These are phyloP conservation scores for Acanthosepion pharaonis DNA, from an alignment of 2,888 invertebrate species.

Conservation along the genomic window DNA sequence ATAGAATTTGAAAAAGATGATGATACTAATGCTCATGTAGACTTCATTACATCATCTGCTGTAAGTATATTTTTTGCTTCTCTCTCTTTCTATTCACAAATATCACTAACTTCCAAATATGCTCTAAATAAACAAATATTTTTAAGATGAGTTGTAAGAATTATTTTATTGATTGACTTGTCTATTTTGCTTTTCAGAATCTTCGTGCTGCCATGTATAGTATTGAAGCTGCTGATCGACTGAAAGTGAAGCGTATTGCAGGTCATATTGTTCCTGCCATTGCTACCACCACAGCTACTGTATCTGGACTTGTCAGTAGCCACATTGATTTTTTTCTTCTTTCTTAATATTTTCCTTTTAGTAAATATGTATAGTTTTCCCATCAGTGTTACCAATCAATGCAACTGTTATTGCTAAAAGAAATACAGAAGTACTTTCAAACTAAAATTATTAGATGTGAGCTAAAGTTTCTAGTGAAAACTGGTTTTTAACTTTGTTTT, in stretches of 20 bases:
- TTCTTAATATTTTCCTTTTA: not conserved
- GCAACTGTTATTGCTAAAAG: not conserved
- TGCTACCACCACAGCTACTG: constrained; percentile 75
- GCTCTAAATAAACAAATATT: not conserved
- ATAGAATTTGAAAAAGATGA: constrained; percentile 75
- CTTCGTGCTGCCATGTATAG: constrained; percentile 74
- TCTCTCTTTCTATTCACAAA: not conserved
- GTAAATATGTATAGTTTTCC: not conserved
- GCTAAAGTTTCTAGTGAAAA: no score
- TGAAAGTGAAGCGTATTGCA: constrained; percentile 74
- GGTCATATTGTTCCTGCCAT: constrained; percentile 76
- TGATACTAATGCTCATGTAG: constrained; percentile 73
- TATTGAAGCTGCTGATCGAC: constrained; percentile 71
- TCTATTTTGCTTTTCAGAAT: constrained; percentile 62
- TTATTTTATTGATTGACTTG: not conserved
- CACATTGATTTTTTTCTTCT: not conserved
- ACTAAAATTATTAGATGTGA: not conserved
- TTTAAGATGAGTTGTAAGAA: not conserved
- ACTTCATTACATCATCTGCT: constrained; percentile 72
- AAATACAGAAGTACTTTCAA: not conserved
- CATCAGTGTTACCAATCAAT: not conserved
- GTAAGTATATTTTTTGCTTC: constrained; percentile 61
- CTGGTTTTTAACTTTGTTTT: no score
- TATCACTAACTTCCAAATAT: not conserved
- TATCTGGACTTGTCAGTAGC: constrained; percentile 73